These are phyloP conservation scores for Furnarius figulus DNA, from an alignment of 2,113 vertebrate genomes.

Conservation along the genomic window DNA sequence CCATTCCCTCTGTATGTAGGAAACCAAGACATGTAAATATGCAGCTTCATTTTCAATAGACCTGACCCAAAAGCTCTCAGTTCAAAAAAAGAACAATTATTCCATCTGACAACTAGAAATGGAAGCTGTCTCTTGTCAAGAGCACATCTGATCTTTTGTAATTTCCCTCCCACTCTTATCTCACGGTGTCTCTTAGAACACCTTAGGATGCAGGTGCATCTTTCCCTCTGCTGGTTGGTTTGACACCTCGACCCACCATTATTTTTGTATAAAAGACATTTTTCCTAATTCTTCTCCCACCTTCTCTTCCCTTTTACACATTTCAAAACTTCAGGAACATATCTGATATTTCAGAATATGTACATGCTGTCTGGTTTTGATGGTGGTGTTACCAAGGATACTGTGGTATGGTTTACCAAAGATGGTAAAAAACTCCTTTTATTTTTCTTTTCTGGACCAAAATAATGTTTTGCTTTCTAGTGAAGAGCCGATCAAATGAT, in stretches of 20 bases:
- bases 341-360: not conserved
- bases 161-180: not conserved
- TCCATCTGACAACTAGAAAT: not conserved
- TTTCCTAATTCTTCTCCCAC: not conserved
- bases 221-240: not conserved
- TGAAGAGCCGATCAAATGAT: slow-evolving; percentile 10
- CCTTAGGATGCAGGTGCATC: not conserved
- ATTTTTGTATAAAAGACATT: not conserved
- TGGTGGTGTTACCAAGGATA: not conserved
- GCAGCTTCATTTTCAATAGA: not conserved
- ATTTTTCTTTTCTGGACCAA: not conserved
- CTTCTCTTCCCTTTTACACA: not conserved
- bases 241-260: not conserved
- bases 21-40: not conserved
- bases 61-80: not conserved
- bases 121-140: not conserved
- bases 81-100: not conserved
- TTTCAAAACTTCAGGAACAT: not conserved
- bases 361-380: not conserved
- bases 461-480: not conserved
- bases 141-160: not conserved
- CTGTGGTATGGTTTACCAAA: not conserved
- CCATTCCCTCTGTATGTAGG: not conserved
- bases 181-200: not conserved
- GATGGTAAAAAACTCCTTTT: not conserved